Percentiles rank a stretch among this genome's conserved stretches.
phyloP scores from a whole-genome alignment of 1,140 invertebrate species.

The Ostrea denselamellosa region DNA sequence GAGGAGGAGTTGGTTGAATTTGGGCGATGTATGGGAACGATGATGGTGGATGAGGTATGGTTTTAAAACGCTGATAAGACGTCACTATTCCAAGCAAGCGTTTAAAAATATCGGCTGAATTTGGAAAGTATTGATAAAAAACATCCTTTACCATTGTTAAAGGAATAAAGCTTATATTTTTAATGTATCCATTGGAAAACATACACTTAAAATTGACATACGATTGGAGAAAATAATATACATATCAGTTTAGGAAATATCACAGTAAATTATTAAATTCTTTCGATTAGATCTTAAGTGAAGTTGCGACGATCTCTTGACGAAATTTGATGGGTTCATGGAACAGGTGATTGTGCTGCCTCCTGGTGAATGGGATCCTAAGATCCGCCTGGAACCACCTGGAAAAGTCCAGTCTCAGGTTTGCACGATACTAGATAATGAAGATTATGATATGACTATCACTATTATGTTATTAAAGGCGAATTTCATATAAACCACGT shows the following conservation, averaged over 20 bases:
- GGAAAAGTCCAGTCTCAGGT: slow-evolving; percentile 71
- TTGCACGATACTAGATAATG: neutral
- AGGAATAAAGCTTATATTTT: neutral
- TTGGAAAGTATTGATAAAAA: too few species aligned
- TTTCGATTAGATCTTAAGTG: slow-evolving; percentile 87
- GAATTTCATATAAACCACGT: neutral
- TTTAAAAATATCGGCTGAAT: too few species aligned
- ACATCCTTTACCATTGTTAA: too few species aligned
- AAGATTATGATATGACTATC: too few species aligned
- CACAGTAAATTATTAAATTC: neutral
- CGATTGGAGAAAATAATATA: neutral
- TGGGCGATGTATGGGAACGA: too few species aligned
- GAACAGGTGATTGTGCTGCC: slow-evolving; percentile 97
- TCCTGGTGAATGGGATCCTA: slow-evolving; percentile 88
- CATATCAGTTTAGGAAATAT: neutral
- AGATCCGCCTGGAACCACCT: slow-evolving; percentile 73
- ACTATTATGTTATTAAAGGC: neutral
- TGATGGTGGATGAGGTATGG: too few species aligned
- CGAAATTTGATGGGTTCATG: slow-evolving; percentile 96
- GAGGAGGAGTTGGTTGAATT: too few species aligned
- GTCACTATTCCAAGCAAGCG: too few species aligned
- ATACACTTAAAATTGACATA: too few species aligned
- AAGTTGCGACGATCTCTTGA: slow-evolving; percentile 90
- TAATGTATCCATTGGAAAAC: neutral
- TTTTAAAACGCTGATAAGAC: too few species aligned